phyloP scores from a whole-genome alignment of 1,140 invertebrate species.

The Trichomalopsis sarcophagae region DNA sequence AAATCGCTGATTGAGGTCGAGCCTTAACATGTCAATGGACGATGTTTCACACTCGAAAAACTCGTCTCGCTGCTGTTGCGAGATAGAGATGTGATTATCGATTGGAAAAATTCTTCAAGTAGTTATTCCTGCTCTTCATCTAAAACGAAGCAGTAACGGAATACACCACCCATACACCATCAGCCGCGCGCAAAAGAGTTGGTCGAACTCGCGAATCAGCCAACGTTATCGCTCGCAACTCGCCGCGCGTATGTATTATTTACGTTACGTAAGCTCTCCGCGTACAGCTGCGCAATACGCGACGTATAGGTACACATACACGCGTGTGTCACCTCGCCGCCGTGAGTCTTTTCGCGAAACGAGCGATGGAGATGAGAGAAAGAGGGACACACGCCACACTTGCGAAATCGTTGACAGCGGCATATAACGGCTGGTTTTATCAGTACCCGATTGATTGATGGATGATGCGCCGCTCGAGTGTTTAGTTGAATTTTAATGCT shows the following conservation, averaged over 20 bases:
- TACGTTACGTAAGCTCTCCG: not conserved
- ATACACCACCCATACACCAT: too few species aligned
- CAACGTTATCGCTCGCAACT: constrained; percentile 17
- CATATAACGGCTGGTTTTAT: too few species aligned
- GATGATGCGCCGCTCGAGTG: too few species aligned
- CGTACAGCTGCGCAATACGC: constrained; percentile 10
- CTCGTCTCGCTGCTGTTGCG: not conserved
- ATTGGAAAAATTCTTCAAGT: not conserved
- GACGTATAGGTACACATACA: not conserved
- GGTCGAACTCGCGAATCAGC: not conserved
- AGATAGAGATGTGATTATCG: not conserved
- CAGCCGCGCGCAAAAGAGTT: too few species aligned
- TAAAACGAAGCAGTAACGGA: too few species aligned
- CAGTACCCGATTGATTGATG: too few species aligned
- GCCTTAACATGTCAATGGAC: constrained; percentile 10
- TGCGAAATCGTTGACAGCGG: too few species aligned
- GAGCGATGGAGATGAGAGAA: not conserved
- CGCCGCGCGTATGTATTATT: constrained; percentile 5
- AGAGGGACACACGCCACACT: too few species aligned
- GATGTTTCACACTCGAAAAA: constrained; percentile 6
- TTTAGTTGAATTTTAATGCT: too few species aligned
- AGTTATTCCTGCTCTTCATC: too few species aligned
- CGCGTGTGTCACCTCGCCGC: not conserved
- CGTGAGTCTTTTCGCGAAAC: not conserved
- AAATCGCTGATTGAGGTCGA: constrained; percentile 29